phyloP scores from a whole-genome alignment of 2,797 vertebrate genomes.

The Borostomias antarcticus region DNA sequence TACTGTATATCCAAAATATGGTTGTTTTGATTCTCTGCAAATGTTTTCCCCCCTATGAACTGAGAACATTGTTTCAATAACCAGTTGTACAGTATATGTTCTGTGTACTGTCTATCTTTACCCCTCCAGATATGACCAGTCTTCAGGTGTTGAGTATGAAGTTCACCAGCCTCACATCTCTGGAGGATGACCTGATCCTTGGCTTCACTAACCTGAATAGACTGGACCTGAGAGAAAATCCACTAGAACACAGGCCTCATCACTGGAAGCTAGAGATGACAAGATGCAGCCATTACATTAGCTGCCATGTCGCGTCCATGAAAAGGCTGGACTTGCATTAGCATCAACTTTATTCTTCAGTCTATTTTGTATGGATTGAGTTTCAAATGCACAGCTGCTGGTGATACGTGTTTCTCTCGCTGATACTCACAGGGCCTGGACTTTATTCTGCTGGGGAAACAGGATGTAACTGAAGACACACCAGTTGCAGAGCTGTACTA shows the following conservation, averaged over 20 bases:
- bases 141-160: conserved; percentile 39
- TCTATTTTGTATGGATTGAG: neutral
- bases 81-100: too few species aligned
- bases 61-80: too few species aligned
- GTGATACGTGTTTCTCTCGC: neutral
- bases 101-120: neutral
- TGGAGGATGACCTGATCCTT: conserved; percentile 41
- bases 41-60: too few species aligned
- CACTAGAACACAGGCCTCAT: conserved; percentile 32
- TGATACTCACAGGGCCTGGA: conserved; percentile 36
- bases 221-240: conserved; percentile 45
- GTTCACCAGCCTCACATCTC: conserved; percentile 32
- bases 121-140: conserved; percentile 40
- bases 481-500: neutral
- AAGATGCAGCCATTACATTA: too few species aligned
- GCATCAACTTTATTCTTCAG: conserved; percentile 7
- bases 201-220: conserved; percentile 38
- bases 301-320: too few species aligned
- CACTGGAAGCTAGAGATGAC: conserved; percentile 47
- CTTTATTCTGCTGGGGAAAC: conserved; percentile 43
- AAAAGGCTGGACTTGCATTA: too few species aligned
- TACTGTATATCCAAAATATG: neutral
- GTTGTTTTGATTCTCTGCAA: neutral
- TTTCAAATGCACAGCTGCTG: neutral
- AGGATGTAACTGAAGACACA: conserved; percentile 5